Evolutionary conservation across 1,140 invertebrate genomes (phyloP).

Genomic region (Tetragnatha versicolor): DNA sequence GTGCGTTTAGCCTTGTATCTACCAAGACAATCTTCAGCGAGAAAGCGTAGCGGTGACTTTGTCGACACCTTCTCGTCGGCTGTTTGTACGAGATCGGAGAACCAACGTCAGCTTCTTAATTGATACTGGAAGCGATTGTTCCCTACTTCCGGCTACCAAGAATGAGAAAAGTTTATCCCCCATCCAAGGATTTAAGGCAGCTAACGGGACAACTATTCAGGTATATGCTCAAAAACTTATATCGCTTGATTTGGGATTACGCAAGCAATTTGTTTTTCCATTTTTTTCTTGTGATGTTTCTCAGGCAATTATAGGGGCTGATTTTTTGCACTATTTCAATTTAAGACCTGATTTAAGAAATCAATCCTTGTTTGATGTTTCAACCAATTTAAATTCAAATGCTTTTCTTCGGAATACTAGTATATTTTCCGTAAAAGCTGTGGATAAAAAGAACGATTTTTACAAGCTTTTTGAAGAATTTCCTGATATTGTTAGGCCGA

Average conservation of each 20-base stretch:
- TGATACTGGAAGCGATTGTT: slow-evolving; percentile 14
- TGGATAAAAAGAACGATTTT: neutral
- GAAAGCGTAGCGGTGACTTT: neutral
- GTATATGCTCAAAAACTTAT: slow-evolving; percentile 8
- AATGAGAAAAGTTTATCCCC: neutral
- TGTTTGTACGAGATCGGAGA: slow-evolving; percentile 18
- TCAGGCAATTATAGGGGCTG: slow-evolving; percentile 29
- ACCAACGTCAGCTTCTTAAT: slow-evolving; percentile 21
- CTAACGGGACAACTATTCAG: slow-evolving; percentile 16
- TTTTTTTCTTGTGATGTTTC: slow-evolving; percentile 22
- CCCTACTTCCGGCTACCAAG: neutral
- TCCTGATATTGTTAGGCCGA: slow-evolving; percentile 57
- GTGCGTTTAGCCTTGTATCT: neutral
- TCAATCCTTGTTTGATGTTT: neutral
- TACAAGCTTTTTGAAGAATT: slow-evolving; percentile 55
- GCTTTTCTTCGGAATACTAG: neutral
- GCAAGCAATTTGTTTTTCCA: slow-evolving; percentile 11
- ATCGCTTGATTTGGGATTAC: slow-evolving; percentile 20
- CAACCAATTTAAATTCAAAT: neutral
- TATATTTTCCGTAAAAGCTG: slow-evolving; percentile 4
- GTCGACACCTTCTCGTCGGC: slow-evolving; percentile 5
- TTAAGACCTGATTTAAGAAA: slow-evolving; percentile 26
- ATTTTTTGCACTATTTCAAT: slow-evolving; percentile 42
- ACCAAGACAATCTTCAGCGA: neutral
- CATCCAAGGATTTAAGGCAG: slow-evolving; percentile 10